These are phyloP conservation scores for Zhuqinia jingwanae DNA, from an alignment of 2,888 invertebrate species.

Conservation along the genomic window DNA sequence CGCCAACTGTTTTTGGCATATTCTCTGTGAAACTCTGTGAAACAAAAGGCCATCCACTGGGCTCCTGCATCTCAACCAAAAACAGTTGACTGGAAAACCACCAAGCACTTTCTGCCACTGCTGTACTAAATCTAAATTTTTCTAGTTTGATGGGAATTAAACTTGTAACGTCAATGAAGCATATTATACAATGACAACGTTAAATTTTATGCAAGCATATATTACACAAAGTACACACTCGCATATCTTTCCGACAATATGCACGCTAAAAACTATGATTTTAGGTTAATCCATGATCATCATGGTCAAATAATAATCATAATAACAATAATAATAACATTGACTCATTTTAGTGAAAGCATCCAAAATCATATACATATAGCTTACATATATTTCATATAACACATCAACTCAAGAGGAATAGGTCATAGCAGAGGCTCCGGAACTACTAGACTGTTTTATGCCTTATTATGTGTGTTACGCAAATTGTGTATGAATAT, in stretches of 20 bases:
- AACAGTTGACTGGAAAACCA: too few species aligned
- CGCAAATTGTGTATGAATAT: slow-evolving; percentile 29
- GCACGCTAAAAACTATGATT: slow-evolving; percentile 32
- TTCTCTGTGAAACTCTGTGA: not conserved
- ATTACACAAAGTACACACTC: not conserved
- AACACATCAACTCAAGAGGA: too few species aligned
- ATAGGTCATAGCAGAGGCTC: not conserved
- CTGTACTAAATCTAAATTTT: too few species aligned
- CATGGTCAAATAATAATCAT: not conserved
- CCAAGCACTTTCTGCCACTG: too few species aligned
- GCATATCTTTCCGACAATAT: slow-evolving; percentile 41
- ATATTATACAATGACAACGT: not conserved
- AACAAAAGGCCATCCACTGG: too few species aligned
- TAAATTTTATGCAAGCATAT: slow-evolving; percentile 37
- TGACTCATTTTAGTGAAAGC: slow-evolving; percentile 29
- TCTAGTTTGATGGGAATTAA: slow-evolving; percentile 24
- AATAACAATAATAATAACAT: slow-evolving; percentile 42
- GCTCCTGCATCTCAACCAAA: too few species aligned
- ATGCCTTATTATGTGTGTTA: not conserved
- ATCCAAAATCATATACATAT: slow-evolving; percentile 8
- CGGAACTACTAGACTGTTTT: slow-evolving; percentile 15
- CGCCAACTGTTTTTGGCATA: slow-evolving; percentile 12
- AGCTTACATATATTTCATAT: too few species aligned
- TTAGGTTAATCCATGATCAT: slow-evolving; percentile 57
- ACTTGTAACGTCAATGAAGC: slow-evolving; percentile 1